Evolutionary conservation across 2,797 vertebrate genomes (phyloP), one percentile per base, ranked within the genome.

Genomic region (Sebastes steindachneri): DNA sequence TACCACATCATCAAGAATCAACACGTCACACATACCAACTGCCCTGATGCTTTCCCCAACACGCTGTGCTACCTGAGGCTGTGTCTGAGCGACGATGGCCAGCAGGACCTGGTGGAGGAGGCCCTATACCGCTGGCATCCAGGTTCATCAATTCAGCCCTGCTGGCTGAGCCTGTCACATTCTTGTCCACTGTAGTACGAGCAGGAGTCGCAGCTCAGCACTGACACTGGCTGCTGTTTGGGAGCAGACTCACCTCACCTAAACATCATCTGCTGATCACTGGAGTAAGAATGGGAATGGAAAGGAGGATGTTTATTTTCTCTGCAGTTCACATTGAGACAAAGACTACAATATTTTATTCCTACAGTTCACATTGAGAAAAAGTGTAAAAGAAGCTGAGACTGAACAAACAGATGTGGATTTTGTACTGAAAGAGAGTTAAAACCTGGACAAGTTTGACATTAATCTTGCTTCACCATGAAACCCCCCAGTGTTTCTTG

Each of bases 141-240:
- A 41, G 37, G 14, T 41, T 41, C 37, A 41, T 41, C 37, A 41
- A 41, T 41, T 41, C 37, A 41, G 37, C 37, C 37, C 79, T 94
- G 63, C 90, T 60, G 74, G 83, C 73, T 4, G 84, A 84, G 7
- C 89, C 89, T 28, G n/a, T n/a, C n/a, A n/a, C n/a, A n/a, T n/a
- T n/a, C n/a, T n/a, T n/a, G n/a, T n/a, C n/a, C n/a, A n/a, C n/a
- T n/a, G n/a, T n/a, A n/a, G n/a, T n/a, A n/a, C n/a, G n/a, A n/a
- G n/a, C n/a, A n/a, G n/a, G n/a, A n/a, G n/a, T n/a, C n/a, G n/a
- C n/a, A n/a, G n/a, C n/a, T n/a, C n/a, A n/a, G n/a, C n/a, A n/a
- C n/a, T n/a, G n/a, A n/a, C n/a, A n/a, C n/a, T n/a, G n/a, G n/a
- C 90, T 86, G 75, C 90, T 95, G 75, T 95, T 94, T 63, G 92